Evolutionary conservation across 2,888 invertebrate genomes (phyloP), one percentile per base, ranked within the genome.

Genomic region (Siphonodentalium dalli): DNA sequence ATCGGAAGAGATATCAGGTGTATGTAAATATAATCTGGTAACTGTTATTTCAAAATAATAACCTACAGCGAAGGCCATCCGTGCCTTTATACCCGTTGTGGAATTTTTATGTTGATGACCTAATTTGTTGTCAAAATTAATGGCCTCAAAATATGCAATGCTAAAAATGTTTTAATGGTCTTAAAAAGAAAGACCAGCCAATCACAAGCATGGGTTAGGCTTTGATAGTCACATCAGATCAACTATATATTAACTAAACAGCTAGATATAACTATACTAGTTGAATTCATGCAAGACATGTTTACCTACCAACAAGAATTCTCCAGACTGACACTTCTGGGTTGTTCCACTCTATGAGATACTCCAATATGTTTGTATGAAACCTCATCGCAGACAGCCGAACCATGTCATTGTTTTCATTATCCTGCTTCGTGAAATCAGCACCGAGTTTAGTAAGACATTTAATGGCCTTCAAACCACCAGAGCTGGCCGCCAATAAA

Each of bases 351-450:
- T 75, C 65, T 33, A 81, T 80, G 40, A 82, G 74, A 65, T 74
- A 78, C 57, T 79, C 78, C 27, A 82, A 63, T 5, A 82, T 63
- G 54, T 80, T 79, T 15, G 81, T 82, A 57, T 81, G 79, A 58
- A 78, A 75, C 24, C 76, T 56, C 40, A 80, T 57, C 1, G 79
- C 77, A 3, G 81, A 78, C 45, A 81, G 61, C 33, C 75, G 76
- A 9, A 82, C 75, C 42, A 81, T 69, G 28, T 74, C 75, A 59
- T 81, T 75, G 7, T 72, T 75, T 9, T 72, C 65, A 1, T 50
- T 59, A 48, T 82, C 79, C 6, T 61, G 54, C 21, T 69, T 58
- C 13, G 54, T 57, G 43, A 78, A 68, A 45, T 77, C 73, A 11
- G 79, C 78, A 15, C 74, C 74, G 9, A 79, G 63, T 13, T 59